phyloP scores from a whole-genome alignment of 2,113 vertebrate genomes.

The Carettochelys insculpta region DNA sequence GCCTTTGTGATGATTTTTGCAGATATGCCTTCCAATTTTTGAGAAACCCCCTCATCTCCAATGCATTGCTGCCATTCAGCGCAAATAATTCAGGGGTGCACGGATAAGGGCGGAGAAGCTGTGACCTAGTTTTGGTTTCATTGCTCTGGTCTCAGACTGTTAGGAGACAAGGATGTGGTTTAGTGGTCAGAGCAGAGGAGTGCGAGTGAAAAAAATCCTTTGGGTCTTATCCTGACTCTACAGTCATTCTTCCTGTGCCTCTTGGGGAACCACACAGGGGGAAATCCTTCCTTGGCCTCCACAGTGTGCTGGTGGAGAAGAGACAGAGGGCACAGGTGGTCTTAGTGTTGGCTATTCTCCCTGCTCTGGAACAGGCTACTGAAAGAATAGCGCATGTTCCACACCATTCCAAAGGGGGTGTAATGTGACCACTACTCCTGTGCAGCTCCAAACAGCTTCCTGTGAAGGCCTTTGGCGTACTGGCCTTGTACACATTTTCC shows the following conservation, averaged over 20 bases:
- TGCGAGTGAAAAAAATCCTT: slow-evolving; percentile 48
- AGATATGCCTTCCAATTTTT: not conserved
- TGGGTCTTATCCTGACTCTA: slow-evolving; percentile 37
- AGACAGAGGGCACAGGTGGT: rapidly evolving
- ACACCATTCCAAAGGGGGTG: rapidly evolving
- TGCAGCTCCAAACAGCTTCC: not conserved
- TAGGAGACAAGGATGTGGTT: slow-evolving; percentile 68
- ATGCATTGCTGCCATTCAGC: not conserved
- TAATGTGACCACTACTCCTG: not conserved
- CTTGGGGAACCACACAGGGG: slow-evolving; percentile 44
- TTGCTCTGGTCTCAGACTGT: slow-evolving; percentile 29
- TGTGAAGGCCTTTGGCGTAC: not conserved
- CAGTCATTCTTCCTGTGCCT: slow-evolving; percentile 30
- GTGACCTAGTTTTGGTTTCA: slow-evolving; percentile 71
- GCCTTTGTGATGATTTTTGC: not conserved
- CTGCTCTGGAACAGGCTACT: rapidly evolving
- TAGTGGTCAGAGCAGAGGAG: slow-evolving; percentile 53
- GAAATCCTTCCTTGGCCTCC: slow-evolving; percentile 23
- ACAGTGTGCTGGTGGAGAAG: not conserved
- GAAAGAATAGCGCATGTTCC: not conserved
- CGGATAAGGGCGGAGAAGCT: not conserved
- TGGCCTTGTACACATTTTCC: not conserved
- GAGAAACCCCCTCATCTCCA: not conserved
- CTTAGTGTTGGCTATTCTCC: not conserved
- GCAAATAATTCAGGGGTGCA: not conserved